Percentiles rank a stretch among this genome's conserved stretches.
Conservation (phyloP, 2,797 vertebrate species). For the Tragelaphus eurycerus region DNA sequence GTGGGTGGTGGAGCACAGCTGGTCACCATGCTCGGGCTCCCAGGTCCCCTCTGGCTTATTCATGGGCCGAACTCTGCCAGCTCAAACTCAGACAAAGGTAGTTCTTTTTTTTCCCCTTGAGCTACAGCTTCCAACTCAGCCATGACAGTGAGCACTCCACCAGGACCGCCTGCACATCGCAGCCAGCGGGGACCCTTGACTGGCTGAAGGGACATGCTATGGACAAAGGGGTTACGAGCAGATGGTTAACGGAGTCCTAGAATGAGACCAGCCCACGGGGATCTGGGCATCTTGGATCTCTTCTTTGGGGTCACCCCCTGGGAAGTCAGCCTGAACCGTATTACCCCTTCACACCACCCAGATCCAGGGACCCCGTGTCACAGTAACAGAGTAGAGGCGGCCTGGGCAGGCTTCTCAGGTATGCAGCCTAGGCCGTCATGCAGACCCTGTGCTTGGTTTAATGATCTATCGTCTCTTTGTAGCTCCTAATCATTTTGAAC, state of each 20-base stretch:
- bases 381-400: not conserved
- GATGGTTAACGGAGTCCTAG: not conserved
- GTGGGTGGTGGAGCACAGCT: not conserved
- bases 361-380: not conserved
- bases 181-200: not conserved
- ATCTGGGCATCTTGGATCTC: not conserved
- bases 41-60: not conserved
- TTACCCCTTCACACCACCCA: not conserved
- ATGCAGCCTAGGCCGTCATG: accelerated
- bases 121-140: not conserved
- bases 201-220: not conserved
- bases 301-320: not conserved
- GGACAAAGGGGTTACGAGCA: not conserved
- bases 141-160: not conserved
- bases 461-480: not conserved
- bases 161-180: not conserved
- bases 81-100: not conserved
- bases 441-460: not conserved
- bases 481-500: not conserved
- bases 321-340: not conserved
- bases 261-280: not conserved
- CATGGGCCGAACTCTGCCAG: not conserved
- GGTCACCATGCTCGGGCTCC: not conserved
- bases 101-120: not conserved
- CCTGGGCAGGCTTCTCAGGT: not conserved